These are phyloP conservation scores for Oophaga pumilio DNA, from an alignment of 2,113 vertebrate genomes.

Conservation along the genomic window DNA sequence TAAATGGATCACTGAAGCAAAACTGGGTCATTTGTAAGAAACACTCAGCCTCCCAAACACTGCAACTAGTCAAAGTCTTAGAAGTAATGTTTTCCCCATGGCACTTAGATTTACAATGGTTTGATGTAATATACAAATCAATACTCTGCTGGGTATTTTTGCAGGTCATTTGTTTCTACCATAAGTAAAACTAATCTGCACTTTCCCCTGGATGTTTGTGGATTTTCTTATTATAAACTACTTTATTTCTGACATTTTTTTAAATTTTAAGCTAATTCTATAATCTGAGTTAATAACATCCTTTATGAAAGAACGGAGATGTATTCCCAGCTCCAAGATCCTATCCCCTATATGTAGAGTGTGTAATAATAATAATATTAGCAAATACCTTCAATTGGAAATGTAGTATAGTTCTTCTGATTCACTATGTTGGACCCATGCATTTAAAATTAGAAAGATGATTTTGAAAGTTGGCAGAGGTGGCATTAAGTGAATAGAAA, in stretches of 20 bases:
- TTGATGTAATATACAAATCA: constrained; percentile 13
- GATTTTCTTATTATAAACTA: neutral
- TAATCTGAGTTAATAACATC: neutral
- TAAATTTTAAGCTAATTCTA: neutral
- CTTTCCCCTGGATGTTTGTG: neutral
- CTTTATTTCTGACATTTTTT: neutral
- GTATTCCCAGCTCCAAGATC: too few relatives aligned
- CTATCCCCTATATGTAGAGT: too few relatives aligned
- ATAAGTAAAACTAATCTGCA: neutral
- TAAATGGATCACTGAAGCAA: constrained; percentile 10
- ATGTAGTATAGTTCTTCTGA: too few relatives aligned
- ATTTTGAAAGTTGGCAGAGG: too few relatives aligned
- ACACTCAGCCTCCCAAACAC: constrained; percentile 7
- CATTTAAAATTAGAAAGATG: too few relatives aligned
- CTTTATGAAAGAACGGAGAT: neutral
- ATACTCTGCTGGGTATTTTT: neutral
- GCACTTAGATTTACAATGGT: neutral
- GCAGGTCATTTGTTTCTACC: constrained; percentile 2
- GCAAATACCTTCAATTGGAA: too few relatives aligned
- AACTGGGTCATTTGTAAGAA: constrained; percentile 20
- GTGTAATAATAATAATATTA: too few relatives aligned
- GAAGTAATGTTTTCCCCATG: constrained; percentile 12
- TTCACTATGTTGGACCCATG: too few relatives aligned
- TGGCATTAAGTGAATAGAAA: too few relatives aligned
- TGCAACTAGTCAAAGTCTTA: constrained; percentile 8